Evolutionary conservation across 2,113 vertebrate genomes (phyloP), one percentile per base, ranked within the genome.

Genomic region (Pavo muticus): DNA sequence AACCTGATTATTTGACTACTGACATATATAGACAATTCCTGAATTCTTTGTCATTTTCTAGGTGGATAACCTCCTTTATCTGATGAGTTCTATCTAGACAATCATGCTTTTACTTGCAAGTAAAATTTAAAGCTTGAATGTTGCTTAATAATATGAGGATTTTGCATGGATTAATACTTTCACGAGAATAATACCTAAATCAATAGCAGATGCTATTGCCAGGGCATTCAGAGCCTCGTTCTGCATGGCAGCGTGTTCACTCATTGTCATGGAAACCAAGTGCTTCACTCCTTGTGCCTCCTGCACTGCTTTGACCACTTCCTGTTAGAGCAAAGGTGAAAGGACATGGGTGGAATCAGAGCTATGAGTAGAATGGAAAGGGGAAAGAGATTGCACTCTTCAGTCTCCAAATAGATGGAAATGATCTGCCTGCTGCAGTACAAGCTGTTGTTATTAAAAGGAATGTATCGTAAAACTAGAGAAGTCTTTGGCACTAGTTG

Each of bases 161-260:
- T 29, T 45, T 68, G 25, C 23, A 80, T 2, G 60, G 37, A 9
- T 32, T 35, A 69, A 24, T 44, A 8, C 2, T 81, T 74, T 44
- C 14, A 70, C 39, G 24, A 54, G 56, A 52, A 35, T 45, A 35
- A 82, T 97, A 99, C 98, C 98, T 60, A 99, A 97, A 87, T 98
- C 96, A 6, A 98, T 97, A 50, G 98, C 97, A 61, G 98, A 98
- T 29, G 98, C 98, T 74, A 99, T 98, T 35, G 98, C 97, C 97
- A 99, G 90, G 52, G 98, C 98, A 32, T 98, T 98, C 88, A 99
- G 96, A 71, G 99, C 98, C 93, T 99, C 98, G 15, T 99, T 99
- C 97, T 99, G 99, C 97, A 98, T 98, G 96, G 98, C 98, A 91
- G 98, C 96, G 0, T 99, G 98, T 75, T 98, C 96, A 4, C 98